phyloP scores from a whole-genome alignment of 2,797 vertebrate species.

The Ctenopoma kingsleyae region DNA sequence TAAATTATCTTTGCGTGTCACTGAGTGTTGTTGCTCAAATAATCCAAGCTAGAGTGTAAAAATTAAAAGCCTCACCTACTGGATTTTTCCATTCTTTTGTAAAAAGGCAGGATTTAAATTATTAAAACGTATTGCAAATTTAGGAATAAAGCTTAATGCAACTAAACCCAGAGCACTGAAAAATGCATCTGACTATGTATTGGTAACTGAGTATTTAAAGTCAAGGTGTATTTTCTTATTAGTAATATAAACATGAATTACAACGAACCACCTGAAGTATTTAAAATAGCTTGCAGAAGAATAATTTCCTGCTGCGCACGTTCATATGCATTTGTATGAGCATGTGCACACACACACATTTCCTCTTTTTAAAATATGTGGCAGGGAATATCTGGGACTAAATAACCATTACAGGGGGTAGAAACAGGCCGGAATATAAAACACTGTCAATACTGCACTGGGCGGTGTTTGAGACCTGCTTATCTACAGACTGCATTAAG shows the following conservation, averaged over 20 bases:
- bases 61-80: constrained; percentile 17
- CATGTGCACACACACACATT: constrained; percentile 9
- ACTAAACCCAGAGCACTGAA: constrained; percentile 48
- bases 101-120: constrained; percentile 37
- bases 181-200: constrained; percentile 47
- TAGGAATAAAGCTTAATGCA: constrained; percentile 49
- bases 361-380: constrained; percentile 48
- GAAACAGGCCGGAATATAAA: constrained; percentile 75
- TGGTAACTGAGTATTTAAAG: constrained; percentile 64
- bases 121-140: constrained; percentile 55
- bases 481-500: constrained; percentile 76
- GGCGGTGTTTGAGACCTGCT: constrained; percentile 68
- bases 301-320: constrained; percentile 49
- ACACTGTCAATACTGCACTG: constrained; percentile 52
- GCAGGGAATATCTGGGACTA: constrained; percentile 65
- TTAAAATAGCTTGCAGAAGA: constrained; percentile 75
- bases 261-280: constrained; percentile 63
- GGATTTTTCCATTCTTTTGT: not conserved
- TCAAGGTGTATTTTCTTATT: constrained; percentile 72
- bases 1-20: constrained; percentile 12
- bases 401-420: constrained; percentile 74
- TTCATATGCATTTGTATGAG: constrained; percentile 2
- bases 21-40: constrained; percentile 18
- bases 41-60: not conserved
- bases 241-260: constrained; percentile 77